Conservation (phyloP, 1,140 invertebrate genomes). For the Trichonephila clavipes region DNA sequence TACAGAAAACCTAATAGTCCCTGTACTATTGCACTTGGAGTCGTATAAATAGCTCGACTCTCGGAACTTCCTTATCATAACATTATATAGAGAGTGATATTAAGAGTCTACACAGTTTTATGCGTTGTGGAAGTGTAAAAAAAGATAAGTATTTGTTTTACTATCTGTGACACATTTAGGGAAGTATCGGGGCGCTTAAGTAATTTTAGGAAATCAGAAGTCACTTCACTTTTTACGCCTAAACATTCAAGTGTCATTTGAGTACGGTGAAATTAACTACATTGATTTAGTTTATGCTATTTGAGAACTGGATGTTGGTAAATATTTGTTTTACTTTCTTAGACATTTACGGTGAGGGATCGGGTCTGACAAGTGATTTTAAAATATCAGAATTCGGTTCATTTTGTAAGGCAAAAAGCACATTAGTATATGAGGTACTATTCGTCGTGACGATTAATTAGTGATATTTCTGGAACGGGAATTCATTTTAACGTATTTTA, state of each 20-base stretch:
- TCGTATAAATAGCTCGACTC: constrained; percentile 60
- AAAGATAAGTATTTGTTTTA: constrained; percentile 28
- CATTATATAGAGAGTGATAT: constrained; percentile 42
- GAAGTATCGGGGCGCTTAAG: background rate
- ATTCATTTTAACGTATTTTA: no score
- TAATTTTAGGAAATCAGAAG: background rate
- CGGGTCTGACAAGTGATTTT: no score
- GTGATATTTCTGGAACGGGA: no score
- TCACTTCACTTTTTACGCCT: background rate
- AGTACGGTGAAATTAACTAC: background rate
- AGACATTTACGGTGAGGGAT: no score
- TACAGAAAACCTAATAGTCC: constrained; percentile 47
- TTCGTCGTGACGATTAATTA: no score
- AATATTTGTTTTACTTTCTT: no score
- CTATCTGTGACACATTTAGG: background rate
- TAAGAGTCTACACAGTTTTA: background rate
- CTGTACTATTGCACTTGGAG: constrained; percentile 46
- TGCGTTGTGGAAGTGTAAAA: background rate
- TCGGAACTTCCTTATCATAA: constrained; percentile 29
- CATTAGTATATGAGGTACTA: no score
- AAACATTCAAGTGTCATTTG: background rate
- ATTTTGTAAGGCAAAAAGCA: no score
- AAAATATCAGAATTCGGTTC: no score
- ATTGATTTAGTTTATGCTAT: no score
- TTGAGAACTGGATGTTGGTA: no score